Conservation (phyloP, 2,797 vertebrate genomes). For the Nyctalus aviator region DNA sequence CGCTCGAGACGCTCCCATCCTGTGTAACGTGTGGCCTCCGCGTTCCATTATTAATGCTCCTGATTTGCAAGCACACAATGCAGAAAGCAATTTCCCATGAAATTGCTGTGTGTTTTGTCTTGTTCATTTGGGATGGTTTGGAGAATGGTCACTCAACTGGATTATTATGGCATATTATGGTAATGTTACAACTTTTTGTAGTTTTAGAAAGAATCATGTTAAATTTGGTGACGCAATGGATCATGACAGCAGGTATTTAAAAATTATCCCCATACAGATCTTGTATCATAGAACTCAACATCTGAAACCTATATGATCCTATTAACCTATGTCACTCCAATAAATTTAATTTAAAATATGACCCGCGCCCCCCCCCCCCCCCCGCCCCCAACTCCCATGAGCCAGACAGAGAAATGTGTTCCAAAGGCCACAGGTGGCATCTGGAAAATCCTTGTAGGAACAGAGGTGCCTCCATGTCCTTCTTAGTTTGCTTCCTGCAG, state of each 20-base stretch:
- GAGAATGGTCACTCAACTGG: background rate
- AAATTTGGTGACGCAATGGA: background rate
- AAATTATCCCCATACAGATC: background rate
- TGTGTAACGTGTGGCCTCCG: fast-evolving
- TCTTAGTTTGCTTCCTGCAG: background rate
- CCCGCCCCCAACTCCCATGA: fast-evolving
- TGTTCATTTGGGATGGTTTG: background rate
- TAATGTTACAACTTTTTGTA: background rate
- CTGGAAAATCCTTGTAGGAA: background rate
- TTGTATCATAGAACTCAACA: background rate
- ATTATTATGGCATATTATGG: conserved; percentile 22
- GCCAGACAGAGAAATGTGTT: background rate
- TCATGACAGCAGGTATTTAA: background rate
- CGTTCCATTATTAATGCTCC: background rate
- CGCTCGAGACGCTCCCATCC: background rate
- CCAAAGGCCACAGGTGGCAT: background rate
- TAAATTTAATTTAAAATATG: background rate
- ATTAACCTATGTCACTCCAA: background rate
- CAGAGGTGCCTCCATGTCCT: background rate
- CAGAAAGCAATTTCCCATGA: background rate
- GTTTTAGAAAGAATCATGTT: background rate
- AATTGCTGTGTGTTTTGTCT: background rate
- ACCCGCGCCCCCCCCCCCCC: too few species aligned
- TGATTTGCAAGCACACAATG: fast-evolving
- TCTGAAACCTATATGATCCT: background rate